Conservation (phyloP, 1,140 invertebrate species). For the Octopus bimaculoides region DNA sequence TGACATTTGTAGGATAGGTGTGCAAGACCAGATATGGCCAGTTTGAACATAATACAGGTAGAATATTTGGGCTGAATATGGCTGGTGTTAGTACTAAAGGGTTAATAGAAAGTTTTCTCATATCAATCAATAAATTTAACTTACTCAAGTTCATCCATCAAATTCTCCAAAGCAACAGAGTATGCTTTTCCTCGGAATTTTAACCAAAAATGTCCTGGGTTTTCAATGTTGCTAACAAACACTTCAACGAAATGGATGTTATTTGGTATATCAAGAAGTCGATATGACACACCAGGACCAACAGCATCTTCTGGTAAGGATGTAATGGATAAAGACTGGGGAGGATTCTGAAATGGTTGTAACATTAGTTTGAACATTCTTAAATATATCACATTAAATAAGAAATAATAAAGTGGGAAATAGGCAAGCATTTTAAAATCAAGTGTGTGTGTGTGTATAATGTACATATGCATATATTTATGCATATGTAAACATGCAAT, state of each 20-base stretch:
- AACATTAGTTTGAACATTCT: neutral
- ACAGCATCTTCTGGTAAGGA: conserved; percentile 32
- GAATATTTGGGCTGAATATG: too few relatives aligned
- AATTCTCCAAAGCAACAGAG: conserved; percentile 40
- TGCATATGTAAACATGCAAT: too few relatives aligned
- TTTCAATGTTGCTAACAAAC: conserved; percentile 43
- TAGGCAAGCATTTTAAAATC: too few relatives aligned
- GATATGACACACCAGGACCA: conserved; percentile 37
- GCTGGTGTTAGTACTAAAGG: too few relatives aligned
- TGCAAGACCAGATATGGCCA: too few relatives aligned
- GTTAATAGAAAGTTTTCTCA: too few relatives aligned
- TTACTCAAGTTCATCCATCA: conserved; percentile 51
- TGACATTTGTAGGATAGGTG: too few relatives aligned
- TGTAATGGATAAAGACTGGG: neutral
- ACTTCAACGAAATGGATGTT: conserved; percentile 35
- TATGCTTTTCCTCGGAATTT: conserved; percentile 35
- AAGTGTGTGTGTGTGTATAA: too few relatives aligned
- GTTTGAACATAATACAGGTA: too few relatives aligned
- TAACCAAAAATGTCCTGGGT: conserved; percentile 46
- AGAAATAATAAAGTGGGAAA: neutral
- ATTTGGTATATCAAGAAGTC: conserved; percentile 17
- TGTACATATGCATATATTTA: too few relatives aligned
- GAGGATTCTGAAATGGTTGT: neutral
- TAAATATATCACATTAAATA: neutral
- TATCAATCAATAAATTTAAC: conserved; percentile 15